Evolutionary conservation across 1,140 invertebrate species (phyloP), one percentile per base, ranked within the genome.

Genomic region (Mesaphorura yosii): DNA sequence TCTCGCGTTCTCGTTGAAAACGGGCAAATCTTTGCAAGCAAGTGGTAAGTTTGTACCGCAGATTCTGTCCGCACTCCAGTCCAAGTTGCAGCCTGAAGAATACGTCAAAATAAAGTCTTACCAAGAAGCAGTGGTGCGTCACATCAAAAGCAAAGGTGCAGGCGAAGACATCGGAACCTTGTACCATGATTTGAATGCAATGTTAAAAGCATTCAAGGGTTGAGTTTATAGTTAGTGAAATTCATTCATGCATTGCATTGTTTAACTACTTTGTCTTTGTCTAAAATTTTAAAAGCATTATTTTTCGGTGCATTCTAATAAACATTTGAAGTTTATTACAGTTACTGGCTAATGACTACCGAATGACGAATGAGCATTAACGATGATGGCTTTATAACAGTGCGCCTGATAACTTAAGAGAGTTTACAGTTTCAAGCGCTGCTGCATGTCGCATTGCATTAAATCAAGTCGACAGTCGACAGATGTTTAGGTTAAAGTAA

Each of bases 131-230:
- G 58, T 84, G 82, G 53, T 85, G 83, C 65, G 82, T 80, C 70
- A 84, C 83, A 68, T 88, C 78, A 74, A 88, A 87, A 59, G 86
- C 87, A 71, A 91, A 91, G 73, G 89, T 91, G 65, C 90, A 79
- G 66, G 91, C 86, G 49, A 86, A 84, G 38, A 86, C 78, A 46
- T 53, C 12, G 25, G 29, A 2, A 46, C 42, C 7, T 48, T 57
- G 26, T 39, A 51, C 27, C 48, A 45, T 23, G 20, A 41, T 10
- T 22, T 60, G 17, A 60, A 56, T 38, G 17, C 29, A 6, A 23
- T 55, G n/a, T 17, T 55, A 22, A 48, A 48, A n/a, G 20, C 28
- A 15, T 27, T 46, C 10, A 46, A 27, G n/a, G n/a, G n/a, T n/a
- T n/a, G n/a, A n/a, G n/a, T n/a, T n/a, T n/a, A n/a, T n/a, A n/a